These are phyloP conservation scores for Rhogogaster chlorosoma DNA, from an alignment of 2,888 invertebrate species.

Conservation along the genomic window DNA sequence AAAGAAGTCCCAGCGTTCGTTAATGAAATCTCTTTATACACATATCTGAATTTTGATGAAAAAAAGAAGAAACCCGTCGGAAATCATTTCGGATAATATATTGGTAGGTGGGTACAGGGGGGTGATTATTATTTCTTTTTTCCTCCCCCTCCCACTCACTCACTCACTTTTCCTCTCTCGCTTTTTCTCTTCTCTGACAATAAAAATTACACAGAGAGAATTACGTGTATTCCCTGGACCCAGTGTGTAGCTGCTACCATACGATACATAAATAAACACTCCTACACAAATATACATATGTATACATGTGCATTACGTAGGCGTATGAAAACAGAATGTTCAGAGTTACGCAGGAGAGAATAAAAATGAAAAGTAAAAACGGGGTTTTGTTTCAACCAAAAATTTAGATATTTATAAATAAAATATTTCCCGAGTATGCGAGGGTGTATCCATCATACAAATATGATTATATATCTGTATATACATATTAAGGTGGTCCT, in stretches of 20 bases:
- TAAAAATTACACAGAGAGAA: constrained; percentile 2
- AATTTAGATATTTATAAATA: background rate
- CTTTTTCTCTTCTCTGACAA: background rate
- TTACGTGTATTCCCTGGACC: background rate
- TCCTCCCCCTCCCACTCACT: background rate
- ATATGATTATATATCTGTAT: too few species aligned
- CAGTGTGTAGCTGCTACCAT: background rate
- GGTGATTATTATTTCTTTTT: background rate
- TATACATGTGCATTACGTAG: background rate
- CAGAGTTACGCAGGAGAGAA: background rate
- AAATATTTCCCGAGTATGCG: background rate
- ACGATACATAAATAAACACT: constrained; percentile 13
- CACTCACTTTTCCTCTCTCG: too few species aligned
- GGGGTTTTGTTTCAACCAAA: background rate
- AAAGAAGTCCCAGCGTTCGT: background rate
- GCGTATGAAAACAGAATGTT: background rate
- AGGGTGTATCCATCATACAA: background rate
- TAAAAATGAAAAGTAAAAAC: background rate
- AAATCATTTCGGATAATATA: too few species aligned
- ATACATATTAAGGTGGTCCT: too few species aligned
- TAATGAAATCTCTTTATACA: background rate
- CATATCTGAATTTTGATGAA: background rate
- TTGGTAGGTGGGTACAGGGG: too few species aligned
- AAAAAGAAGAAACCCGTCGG: background rate
- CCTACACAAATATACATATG: background rate